Evolutionary conservation across 1,140 invertebrate genomes (phyloP).

Genomic region (Aphelenchoides besseyi): DNA sequence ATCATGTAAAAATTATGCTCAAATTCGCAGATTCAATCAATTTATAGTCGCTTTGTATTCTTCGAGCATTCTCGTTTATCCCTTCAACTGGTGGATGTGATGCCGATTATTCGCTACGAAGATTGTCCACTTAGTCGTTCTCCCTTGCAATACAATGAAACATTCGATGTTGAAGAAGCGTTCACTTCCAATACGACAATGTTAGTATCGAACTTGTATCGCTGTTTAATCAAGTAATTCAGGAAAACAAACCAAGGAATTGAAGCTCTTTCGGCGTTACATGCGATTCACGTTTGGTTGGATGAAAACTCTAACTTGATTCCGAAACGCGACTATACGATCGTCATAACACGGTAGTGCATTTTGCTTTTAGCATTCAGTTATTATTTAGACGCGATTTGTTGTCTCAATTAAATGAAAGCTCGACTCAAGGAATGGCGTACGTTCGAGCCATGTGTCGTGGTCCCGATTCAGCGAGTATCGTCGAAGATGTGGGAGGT

Average conservation of each 20-base stretch:
- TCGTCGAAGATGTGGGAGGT: slow-evolving; percentile 59
- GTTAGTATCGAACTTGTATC: slow-evolving; percentile 1
- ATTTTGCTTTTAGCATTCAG: not conserved
- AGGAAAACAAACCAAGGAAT: not conserved
- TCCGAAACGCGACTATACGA: slow-evolving; percentile 50
- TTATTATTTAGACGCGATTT: slow-evolving; percentile 40
- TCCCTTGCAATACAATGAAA: slow-evolving; percentile 21
- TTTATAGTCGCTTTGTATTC: slow-evolving; percentile 31
- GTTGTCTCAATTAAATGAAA: slow-evolving; percentile 49
- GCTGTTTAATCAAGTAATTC: not conserved
- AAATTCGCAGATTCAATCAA: slow-evolving; percentile 30
- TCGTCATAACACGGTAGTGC: slow-evolving; percentile 45
- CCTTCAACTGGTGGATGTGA: slow-evolving; percentile 24
- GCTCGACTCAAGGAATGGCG: slow-evolving; percentile 58
- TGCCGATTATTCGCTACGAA: slow-evolving; percentile 27
- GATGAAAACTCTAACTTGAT: slow-evolving; percentile 28
- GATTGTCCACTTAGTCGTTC: slow-evolving; percentile 23
- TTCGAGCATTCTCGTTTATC: slow-evolving; percentile 28
- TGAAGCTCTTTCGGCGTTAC: slow-evolving; percentile 22
- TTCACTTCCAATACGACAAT: slow-evolving; percentile 35
- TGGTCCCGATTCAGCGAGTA: slow-evolving; percentile 41
- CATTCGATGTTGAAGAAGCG: slow-evolving; percentile 31
- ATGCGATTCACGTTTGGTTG: slow-evolving; percentile 33
- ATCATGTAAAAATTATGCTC: not conserved
- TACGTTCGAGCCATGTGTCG: slow-evolving; percentile 57